Conservation (phyloP, 53 echinoderm and acorn worm species). For the Echinarachnius parma region DNA sequence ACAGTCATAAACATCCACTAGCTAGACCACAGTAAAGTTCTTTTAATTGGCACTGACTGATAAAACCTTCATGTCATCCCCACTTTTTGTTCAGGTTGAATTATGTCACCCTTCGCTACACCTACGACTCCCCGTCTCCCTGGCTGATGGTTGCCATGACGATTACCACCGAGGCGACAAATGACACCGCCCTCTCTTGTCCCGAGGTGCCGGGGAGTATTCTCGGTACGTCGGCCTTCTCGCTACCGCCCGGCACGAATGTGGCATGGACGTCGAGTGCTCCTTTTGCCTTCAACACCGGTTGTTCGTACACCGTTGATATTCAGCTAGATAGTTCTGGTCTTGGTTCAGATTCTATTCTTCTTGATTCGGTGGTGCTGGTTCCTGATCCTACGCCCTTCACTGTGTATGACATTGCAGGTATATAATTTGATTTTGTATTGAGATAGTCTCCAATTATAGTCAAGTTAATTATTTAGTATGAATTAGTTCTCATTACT, state of each 20-base stretch:
- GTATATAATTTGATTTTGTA: too few species aligned
- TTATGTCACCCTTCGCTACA: slow-evolving; percentile 54
- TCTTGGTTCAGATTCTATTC: slow-evolving; percentile 32
- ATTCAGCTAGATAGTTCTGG: slow-evolving; percentile 19
- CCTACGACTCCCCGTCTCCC: slow-evolving; percentile 39
- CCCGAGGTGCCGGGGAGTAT: slow-evolving; percentile 15
- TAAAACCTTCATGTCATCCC: too few species aligned
- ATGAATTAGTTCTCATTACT: too few species aligned
- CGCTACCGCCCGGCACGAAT: slow-evolving; percentile 43
- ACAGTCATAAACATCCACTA: too few species aligned
- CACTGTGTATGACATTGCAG: slow-evolving; percentile 59
- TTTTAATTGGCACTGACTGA: too few species aligned
- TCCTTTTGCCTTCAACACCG: slow-evolving; percentile 3
- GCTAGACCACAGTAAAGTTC: too few species aligned
- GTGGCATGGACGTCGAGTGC: neutral
- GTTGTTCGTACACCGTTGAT: slow-evolving; percentile 19
- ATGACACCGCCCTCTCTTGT: slow-evolving; percentile 20
- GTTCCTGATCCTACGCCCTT: slow-evolving; percentile 57
- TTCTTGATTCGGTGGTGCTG: slow-evolving; percentile 70
- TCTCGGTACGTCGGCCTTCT: slow-evolving; percentile 16
- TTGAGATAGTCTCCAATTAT: too few species aligned
- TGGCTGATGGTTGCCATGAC: slow-evolving; percentile 53
- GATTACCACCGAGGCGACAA: slow-evolving; percentile 17
- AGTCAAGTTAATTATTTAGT: too few species aligned
- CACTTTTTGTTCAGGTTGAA: slow-evolving; percentile 59